These are phyloP conservation scores for Hetaerina americana DNA, from an alignment of 1,140 invertebrate genomes.

Conservation along the genomic window DNA sequence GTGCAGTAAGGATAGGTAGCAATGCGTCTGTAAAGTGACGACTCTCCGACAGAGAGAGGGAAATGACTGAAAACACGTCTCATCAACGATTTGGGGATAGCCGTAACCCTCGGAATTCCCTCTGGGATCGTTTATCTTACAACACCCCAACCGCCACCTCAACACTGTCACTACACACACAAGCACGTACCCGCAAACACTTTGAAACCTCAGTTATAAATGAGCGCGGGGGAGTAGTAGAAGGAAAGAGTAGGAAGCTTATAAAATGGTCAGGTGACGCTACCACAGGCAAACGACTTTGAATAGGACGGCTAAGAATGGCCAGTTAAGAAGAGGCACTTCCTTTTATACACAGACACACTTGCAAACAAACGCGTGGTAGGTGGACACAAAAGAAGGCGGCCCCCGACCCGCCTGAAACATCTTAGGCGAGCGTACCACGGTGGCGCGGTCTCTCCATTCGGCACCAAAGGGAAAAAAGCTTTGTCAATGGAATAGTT, in stretches of 20 bases:
- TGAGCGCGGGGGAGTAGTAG: neutral
- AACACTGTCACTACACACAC: neutral
- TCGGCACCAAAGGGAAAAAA: neutral
- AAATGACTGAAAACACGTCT: no score
- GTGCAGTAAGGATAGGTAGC: no score
- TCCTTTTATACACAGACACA: neutral
- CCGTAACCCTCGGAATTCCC: no score
- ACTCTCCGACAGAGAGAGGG: no score
- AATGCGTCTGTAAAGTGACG: no score
- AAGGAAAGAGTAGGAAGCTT: no score
- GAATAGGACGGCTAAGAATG: neutral
- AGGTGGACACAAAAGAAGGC: no score
- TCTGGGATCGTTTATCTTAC: neutral
- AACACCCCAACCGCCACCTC: neutral
- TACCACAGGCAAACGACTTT: neutral
- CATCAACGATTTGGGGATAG: no score
- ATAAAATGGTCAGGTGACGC: neutral
- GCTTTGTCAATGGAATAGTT: neutral
- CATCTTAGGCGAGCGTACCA: no score
- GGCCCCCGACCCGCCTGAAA: no score
- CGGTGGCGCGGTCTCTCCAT: neutral
- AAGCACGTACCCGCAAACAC: no score
- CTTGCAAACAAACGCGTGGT: no score
- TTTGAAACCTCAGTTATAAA: neutral
- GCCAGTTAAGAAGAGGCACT: neutral